phyloP scores from a whole-genome alignment of 1,140 invertebrate genomes.

The Rhopalosiphum padi region DNA sequence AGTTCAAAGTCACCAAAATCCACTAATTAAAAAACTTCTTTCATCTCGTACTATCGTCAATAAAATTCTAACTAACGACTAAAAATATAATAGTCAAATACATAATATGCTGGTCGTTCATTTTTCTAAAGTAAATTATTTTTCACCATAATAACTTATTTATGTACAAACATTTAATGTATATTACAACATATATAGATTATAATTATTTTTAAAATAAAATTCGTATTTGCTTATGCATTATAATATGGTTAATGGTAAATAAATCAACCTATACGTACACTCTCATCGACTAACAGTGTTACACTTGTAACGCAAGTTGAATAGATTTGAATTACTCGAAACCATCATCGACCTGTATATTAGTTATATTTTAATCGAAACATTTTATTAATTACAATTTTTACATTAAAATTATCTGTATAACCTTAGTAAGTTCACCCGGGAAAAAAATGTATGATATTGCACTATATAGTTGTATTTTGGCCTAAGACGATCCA shows the following conservation, averaged over 20 bases:
- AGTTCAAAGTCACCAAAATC: neutral
- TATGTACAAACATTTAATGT: neutral
- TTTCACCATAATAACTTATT: neutral
- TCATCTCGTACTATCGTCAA: neutral
- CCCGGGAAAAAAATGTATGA: too few relatives aligned
- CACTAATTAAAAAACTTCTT: neutral
- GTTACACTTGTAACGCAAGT: neutral
- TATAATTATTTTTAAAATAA: neutral
- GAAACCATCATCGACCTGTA: neutral
- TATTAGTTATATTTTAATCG: neutral
- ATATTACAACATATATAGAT: neutral
- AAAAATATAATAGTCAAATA: neutral
- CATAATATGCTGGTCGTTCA: neutral
- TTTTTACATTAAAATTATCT: neutral
- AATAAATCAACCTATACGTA: neutral
- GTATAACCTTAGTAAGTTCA: too few relatives aligned
- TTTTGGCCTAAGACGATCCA: too few relatives aligned
- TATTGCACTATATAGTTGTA: too few relatives aligned
- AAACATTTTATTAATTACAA: neutral
- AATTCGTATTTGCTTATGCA: neutral
- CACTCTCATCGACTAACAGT: neutral
- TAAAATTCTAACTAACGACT: accelerated
- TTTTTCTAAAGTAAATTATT: neutral
- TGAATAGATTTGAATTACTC: neutral
- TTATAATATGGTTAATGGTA: neutral